Conservation (phyloP, 2,113 vertebrate genomes). For the Aptenodytes forsteri region DNA sequence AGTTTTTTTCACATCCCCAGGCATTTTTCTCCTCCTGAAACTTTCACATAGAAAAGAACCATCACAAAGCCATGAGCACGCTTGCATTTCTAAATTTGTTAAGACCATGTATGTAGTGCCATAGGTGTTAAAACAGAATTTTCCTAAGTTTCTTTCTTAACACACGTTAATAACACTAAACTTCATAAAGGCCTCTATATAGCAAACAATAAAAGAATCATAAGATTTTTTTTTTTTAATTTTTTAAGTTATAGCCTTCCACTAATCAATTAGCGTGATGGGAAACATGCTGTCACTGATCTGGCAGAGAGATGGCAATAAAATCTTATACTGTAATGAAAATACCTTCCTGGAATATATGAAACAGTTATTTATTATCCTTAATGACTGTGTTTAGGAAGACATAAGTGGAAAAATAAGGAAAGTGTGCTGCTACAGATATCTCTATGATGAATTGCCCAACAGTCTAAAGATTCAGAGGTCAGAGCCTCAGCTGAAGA, state of each 20-base stretch:
- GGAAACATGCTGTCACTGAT: not conserved
- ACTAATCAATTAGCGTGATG: not conserved
- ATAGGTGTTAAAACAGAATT: not conserved
- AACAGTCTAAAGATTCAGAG: not conserved
- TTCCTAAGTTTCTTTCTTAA: not conserved
- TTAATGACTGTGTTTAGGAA: not conserved
- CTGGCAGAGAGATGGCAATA: not conserved
- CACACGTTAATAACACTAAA: not conserved
- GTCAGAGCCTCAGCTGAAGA: not conserved
- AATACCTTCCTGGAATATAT: not conserved
- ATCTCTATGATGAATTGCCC: accelerated
- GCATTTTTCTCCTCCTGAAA: not conserved
- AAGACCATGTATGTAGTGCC: not conserved
- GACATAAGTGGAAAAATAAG: not conserved
- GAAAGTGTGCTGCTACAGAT: not conserved
- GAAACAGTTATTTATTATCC: not conserved
- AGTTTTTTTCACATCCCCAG: not conserved
- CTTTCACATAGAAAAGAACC: not conserved
- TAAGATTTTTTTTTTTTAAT: not conserved
- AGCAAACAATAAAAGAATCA: not conserved
- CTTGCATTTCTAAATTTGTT: not conserved
- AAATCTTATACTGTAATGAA: not conserved
- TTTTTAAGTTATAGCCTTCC: not conserved
- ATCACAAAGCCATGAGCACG: not conserved
- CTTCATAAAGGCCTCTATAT: not conserved